These are phyloP conservation scores for Elysia chlorotica DNA, from an alignment of 1,140 invertebrate genomes.

Conservation along the genomic window DNA sequence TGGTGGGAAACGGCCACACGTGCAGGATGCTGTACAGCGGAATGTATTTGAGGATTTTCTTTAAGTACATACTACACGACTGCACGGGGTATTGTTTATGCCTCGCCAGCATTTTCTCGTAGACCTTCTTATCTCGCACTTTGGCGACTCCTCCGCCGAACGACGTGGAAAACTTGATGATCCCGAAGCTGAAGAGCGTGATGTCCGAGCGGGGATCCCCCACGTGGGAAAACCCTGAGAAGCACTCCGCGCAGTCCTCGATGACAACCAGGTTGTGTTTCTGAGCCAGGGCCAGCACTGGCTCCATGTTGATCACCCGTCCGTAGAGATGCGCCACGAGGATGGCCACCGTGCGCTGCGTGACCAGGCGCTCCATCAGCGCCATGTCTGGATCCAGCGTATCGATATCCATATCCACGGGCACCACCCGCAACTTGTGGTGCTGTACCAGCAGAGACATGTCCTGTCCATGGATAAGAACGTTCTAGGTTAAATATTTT, in stretches of 20 bases:
- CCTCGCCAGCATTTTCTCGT: constrained; percentile 42
- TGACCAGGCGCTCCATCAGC: constrained; percentile 48
- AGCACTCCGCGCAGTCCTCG: constrained; percentile 61
- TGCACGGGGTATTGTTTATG: constrained; percentile 48
- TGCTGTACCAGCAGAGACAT: constrained; percentile 54
- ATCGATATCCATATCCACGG: constrained; percentile 57
- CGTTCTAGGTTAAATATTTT: too few relatives aligned
- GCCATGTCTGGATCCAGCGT: constrained; percentile 54
- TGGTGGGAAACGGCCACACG: not conserved
- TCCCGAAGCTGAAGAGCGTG: constrained; percentile 60
- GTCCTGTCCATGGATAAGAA: too few relatives aligned
- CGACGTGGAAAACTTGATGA: constrained; percentile 59
- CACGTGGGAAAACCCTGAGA: constrained; percentile 56
- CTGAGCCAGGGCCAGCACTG: constrained; percentile 51
- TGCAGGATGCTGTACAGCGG: constrained; percentile 31
- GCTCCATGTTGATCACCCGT: constrained; percentile 49
- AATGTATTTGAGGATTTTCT: constrained; percentile 55
- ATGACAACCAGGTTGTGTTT: constrained; percentile 49
- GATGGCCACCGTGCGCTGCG: constrained; percentile 56
- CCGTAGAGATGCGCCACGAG: constrained; percentile 60
- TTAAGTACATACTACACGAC: constrained; percentile 44
- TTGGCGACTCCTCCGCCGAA: constrained; percentile 61
- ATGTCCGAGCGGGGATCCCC: constrained; percentile 57
- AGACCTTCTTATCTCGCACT: constrained; percentile 47
- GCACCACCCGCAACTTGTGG: constrained; percentile 55